Conservation (phyloP, 2,113 vertebrate genomes). For the Okapia johnstoni region DNA sequence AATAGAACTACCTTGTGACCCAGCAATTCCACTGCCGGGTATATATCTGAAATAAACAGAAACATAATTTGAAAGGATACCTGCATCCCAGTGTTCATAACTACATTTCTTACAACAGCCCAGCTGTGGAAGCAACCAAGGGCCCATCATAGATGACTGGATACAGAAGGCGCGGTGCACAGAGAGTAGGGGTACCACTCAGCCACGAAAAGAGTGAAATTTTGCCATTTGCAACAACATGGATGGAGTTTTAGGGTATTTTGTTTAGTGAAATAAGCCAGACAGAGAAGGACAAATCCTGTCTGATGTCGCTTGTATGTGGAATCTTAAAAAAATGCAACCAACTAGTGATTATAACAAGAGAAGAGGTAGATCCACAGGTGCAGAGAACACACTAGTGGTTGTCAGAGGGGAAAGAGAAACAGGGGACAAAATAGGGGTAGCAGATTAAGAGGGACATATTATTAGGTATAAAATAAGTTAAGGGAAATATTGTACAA, state of each 20-base stretch:
- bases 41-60: neutral
- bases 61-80: neutral
- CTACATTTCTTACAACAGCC: neutral
- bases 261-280: neutral
- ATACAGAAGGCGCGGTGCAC: neutral
- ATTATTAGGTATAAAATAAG: neutral
- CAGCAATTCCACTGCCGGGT: neutral
- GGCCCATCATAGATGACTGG: rapidly evolving
- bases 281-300: neutral
- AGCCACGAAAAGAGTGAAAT: neutral
- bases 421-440: neutral
- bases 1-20: neutral
- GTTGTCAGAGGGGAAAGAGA: neutral
- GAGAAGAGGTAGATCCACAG: neutral
- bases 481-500: neutral
- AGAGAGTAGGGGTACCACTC: too few relatives aligned
- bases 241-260: neutral
- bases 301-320: neutral
- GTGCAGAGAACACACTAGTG: neutral
- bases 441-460: neutral
- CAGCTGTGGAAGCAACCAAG: neutral
- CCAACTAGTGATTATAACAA: neutral
- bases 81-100: neutral
- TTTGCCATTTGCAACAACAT: neutral
- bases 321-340: neutral